These are phyloP conservation scores for Muraenolepis orangiensis DNA, from an alignment of 2,797 vertebrate species.

Conservation along the genomic window DNA sequence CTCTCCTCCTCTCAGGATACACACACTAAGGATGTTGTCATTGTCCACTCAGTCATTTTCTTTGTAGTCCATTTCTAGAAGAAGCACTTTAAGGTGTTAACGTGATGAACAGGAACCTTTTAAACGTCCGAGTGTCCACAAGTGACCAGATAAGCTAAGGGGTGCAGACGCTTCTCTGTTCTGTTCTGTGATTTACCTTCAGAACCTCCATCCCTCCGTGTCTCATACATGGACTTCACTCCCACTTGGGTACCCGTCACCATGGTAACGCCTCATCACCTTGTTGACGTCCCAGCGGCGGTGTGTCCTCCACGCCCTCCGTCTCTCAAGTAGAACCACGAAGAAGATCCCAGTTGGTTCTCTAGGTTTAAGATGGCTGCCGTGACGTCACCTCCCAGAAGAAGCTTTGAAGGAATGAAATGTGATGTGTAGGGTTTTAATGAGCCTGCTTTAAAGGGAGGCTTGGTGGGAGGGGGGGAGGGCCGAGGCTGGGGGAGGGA, in stretches of 20 bases:
- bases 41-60: too few relatives aligned
- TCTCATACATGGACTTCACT: not conserved
- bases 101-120: too few relatives aligned
- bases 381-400: conserved; percentile 20
- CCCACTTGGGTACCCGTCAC: not conserved
- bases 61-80: too few relatives aligned
- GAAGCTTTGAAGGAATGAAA: conserved; percentile 24
- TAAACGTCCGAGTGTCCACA: too few relatives aligned
- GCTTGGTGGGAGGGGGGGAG: conserved; percentile 4
- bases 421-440: conserved; percentile 43
- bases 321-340: too few relatives aligned
- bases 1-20: too few relatives aligned
- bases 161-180: not conserved
- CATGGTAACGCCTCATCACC: not conserved
- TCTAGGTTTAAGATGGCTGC: conserved; percentile 21
- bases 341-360: too few relatives aligned
- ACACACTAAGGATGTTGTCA: too few relatives aligned
- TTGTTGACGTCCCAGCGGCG: too few relatives aligned
- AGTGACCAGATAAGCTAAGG: too few relatives aligned
- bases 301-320: not conserved
- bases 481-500: too few relatives aligned
- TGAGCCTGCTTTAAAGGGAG: conserved; percentile 39
- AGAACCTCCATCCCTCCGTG: not conserved
- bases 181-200: not conserved
- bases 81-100: too few relatives aligned